phyloP scores from a whole-genome alignment of 2,113 vertebrate genomes.

The Melanostigma gelatinosum region DNA sequence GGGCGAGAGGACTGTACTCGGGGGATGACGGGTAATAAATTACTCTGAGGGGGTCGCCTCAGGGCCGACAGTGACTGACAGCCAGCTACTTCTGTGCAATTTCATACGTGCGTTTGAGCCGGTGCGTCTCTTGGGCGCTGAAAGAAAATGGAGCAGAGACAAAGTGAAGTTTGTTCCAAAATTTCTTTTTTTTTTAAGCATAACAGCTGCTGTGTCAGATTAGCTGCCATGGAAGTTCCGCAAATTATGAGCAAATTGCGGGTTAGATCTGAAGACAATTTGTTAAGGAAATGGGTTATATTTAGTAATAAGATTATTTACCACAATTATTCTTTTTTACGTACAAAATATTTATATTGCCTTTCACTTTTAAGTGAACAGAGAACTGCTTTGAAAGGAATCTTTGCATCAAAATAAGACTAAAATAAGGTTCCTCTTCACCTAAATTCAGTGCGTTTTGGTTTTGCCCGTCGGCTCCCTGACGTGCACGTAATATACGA shows the following conservation, averaged over 20 bases:
- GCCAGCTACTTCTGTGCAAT: conserved; percentile 35
- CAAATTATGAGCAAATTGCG: neutral
- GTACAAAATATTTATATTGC: too few relatives aligned
- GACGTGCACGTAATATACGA: too few relatives aligned
- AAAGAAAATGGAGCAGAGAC: neutral
- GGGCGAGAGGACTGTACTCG: conserved; percentile 49
- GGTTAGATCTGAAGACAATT: neutral
- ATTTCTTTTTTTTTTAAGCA: neutral
- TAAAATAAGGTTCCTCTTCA: too few relatives aligned
- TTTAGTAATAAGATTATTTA: neutral
- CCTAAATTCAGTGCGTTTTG: neutral
- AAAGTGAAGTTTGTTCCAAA: neutral
- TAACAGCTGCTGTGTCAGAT: neutral
- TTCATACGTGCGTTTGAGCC: neutral
- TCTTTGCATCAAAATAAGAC: too few relatives aligned
- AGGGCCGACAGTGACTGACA: conserved; percentile 67
- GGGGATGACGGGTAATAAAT: conserved; percentile 75
- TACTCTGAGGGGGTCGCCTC: conserved; percentile 49
- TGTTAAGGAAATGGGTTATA: neutral
- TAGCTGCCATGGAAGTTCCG: neutral
- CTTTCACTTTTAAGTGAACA: too few relatives aligned
- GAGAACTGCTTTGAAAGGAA: too few relatives aligned
- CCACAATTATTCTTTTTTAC: too few relatives aligned
- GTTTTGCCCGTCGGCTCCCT: neutral
- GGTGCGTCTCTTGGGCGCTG: neutral